phyloP scores from a whole-genome alignment of 2,797 vertebrate species.

The Notolepis coatsorum region DNA sequence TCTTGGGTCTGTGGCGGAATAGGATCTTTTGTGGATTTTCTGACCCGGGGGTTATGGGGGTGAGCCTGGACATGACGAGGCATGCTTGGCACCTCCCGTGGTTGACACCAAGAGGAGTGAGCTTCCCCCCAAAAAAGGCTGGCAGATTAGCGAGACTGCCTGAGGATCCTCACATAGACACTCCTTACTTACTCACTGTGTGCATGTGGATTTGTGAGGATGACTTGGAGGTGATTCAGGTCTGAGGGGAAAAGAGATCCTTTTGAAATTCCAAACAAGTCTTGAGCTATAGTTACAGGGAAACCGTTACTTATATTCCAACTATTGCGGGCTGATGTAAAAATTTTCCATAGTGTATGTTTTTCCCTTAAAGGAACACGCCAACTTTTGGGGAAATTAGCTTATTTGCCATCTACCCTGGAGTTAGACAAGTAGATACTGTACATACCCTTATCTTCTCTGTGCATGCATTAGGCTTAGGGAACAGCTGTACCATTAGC shows the following conservation, averaged over 20 bases:
- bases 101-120: conserved; percentile 46
- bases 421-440: too few relatives aligned
- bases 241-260: neutral
- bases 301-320: neutral
- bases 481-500: too few relatives aligned
- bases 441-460: too few relatives aligned
- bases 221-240: conserved; percentile 24
- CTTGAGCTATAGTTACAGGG: conserved; percentile 19
- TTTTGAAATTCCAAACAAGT: conserved; percentile 28
- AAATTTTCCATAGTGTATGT: neutral
- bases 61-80: conserved; percentile 51
- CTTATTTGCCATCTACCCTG: too few relatives aligned
- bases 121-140: conserved; percentile 46
- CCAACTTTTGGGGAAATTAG: too few relatives aligned
- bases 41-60: conserved; percentile 48
- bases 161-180: conserved; percentile 71
- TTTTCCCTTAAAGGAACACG: too few relatives aligned
- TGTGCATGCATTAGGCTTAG: too few relatives aligned
- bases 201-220: conserved; percentile 27
- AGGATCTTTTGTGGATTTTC: conserved; percentile 45
- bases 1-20: conserved; percentile 33
- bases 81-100: conserved; percentile 55
- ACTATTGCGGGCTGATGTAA: neutral
- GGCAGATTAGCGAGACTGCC: conserved; percentile 54
- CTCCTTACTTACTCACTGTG: conserved; percentile 19